Evolutionary conservation across 2,797 vertebrate genomes (phyloP).

Genomic region (Diplodus sargus): DNA sequence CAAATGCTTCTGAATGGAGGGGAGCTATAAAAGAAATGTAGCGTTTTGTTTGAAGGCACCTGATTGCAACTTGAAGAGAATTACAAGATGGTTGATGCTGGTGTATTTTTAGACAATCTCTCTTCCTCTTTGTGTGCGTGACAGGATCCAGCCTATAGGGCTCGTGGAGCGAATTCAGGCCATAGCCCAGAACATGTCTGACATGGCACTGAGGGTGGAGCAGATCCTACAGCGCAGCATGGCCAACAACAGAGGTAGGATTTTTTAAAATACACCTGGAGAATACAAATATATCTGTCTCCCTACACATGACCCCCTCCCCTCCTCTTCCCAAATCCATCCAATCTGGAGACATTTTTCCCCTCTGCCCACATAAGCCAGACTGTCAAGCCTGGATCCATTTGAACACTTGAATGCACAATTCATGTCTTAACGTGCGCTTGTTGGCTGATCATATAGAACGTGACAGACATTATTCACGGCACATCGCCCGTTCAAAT

Average conservation of each 20-base stretch:
- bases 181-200: constrained; percentile 96
- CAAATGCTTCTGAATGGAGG: constrained; percentile 34
- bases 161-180: constrained; percentile 96
- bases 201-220: constrained; percentile 94
- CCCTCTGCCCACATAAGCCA: constrained; percentile 15
- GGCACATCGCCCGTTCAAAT: constrained; percentile 47
- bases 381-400: constrained; percentile 46
- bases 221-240: constrained; percentile 94
- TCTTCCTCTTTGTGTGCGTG: constrained; percentile 1
- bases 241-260: constrained; percentile 87
- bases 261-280: constrained; percentile 19
- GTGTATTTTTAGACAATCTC: constrained; percentile 9
- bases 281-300: constrained; percentile 39
- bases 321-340: constrained; percentile 17
- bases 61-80: constrained; percentile 25
- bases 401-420: constrained; percentile 31
- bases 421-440: constrained; percentile 24
- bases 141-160: constrained; percentile 85
- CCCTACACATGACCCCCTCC: constrained; percentile 18
- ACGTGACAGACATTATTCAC: constrained; percentile 65
- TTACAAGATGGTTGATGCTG: constrained; percentile 5
- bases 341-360: constrained; percentile 40
- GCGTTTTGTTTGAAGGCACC: constrained; percentile 7
- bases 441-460: constrained; percentile 53
- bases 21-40: constrained; percentile 17